Evolutionary conservation across 2,113 vertebrate genomes (phyloP), one percentile per base, ranked within the genome.

Genomic region (Bujurquina vittata): DNA sequence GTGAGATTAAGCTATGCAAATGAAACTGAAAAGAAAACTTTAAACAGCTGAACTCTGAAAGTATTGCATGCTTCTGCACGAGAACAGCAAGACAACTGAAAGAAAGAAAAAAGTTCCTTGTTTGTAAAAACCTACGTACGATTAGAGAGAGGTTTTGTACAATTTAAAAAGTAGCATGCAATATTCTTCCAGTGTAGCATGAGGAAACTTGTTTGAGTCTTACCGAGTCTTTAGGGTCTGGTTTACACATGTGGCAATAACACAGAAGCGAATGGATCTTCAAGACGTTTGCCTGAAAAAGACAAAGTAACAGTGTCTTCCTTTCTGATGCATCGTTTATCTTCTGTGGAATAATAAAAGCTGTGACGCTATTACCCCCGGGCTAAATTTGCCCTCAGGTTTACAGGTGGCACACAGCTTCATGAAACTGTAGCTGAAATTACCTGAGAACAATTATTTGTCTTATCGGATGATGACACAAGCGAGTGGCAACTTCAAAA

Each of bases 251-350:
- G 0, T 0, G 1, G 77, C 95, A 95, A 1, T 0, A 0, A 75
- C 94, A 95, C 43, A 77, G 35, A 72, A 77, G 31, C 0, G 77
- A 79, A 85, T 96, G 94, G 3, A 79, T 40, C 1, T 0, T 0
- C 82, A 96, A 88, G 31, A 84, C 29, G 0, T 65, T 0, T 14
- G 15, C 77, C 94, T 96, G 79, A 80, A 93, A 90, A 0, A 80
- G 26, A 87, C 26, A 86, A 46, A 86, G 40, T 56, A 31, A 79
- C 55, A 88, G 12, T 1, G 1, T 82, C 10, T 58, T 33, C 55
- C 14, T 54, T 43, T 40, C 56, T 82, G 4, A 75, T 54, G 61
- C 20, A 1, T 3, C 3, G n/a, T 58, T 57, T 8, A 69, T 7
- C 10, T 58, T 6, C 29, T 83, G 65, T 10, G 22, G 9, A 9